Conservation (phyloP, 2,797 vertebrate species). For the Linurgus olivaceus region DNA sequence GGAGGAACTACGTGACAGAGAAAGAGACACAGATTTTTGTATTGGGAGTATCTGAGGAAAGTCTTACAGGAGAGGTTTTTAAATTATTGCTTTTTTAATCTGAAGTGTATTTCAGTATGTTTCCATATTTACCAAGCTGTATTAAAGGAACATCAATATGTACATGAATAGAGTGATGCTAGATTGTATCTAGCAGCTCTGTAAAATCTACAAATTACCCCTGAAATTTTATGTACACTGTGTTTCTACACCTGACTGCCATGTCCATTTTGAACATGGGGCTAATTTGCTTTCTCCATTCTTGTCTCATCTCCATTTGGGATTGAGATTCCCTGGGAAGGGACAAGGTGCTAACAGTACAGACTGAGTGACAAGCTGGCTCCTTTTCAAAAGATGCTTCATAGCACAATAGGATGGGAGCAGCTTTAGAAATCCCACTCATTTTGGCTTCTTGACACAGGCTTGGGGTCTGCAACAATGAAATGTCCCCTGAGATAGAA, state of each 20-base stretch:
- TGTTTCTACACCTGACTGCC: neutral
- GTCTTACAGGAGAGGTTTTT: neutral
- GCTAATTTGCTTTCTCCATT: neutral
- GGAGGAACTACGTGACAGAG: neutral
- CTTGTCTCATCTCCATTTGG: constrained; percentile 8
- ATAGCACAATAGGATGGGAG: neutral
- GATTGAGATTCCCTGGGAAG: neutral
- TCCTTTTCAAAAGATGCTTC: constrained; percentile 37
- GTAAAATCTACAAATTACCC: neutral
- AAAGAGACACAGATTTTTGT: neutral
- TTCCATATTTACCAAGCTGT: neutral
- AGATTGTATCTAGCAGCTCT: neutral
- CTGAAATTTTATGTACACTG: neutral
- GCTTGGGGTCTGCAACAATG: constrained; percentile 16
- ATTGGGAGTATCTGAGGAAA: neutral
- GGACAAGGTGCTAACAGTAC: neutral
- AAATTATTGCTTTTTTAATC: neutral
- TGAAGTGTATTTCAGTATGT: neutral
- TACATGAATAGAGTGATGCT: neutral
- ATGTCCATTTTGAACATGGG: neutral
- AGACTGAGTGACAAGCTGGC: constrained; percentile 10
- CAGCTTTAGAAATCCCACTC: constrained; percentile 41
- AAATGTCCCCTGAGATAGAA: neutral
- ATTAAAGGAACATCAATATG: neutral
- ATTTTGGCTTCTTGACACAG: constrained; percentile 21